These are phyloP conservation scores for Silurus asotus DNA, from an alignment of 2,113 vertebrate species.

Conservation along the genomic window DNA sequence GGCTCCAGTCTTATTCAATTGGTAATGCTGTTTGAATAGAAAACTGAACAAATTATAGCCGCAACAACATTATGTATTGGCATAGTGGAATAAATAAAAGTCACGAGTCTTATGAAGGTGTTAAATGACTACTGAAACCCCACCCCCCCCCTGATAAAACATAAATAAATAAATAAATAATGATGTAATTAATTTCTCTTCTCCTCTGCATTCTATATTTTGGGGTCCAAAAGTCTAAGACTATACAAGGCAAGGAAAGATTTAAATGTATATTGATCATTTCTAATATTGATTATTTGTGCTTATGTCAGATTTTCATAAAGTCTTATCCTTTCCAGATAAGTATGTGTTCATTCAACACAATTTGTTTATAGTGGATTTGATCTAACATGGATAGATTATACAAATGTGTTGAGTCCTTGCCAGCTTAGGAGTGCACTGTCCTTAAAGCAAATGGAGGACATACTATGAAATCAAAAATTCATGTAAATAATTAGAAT, in stretches of 20 bases:
- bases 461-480: neutral
- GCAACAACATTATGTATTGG: neutral
- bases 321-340: neutral
- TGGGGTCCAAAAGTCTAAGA: neutral
- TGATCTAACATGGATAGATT: neutral
- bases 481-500: neutral
- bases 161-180: too few species aligned
- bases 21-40: conserved; percentile 76
- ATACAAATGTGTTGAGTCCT: neutral
- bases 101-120: conserved; percentile 10
- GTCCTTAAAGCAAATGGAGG: neutral
- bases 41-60: conserved; percentile 81
- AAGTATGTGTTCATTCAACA: neutral
- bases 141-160: too few species aligned
- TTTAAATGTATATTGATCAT: neutral
- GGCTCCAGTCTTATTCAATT: conserved; percentile 80
- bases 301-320: neutral
- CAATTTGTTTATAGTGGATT: neutral
- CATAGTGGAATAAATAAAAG: neutral
- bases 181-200: neutral
- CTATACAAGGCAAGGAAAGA: neutral
- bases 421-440: neutral
- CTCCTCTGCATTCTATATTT: neutral
- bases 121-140: neutral
- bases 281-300: neutral